Conservation (phyloP, 2,888 invertebrate genomes). For the Tenthredo scrophulariae region DNA sequence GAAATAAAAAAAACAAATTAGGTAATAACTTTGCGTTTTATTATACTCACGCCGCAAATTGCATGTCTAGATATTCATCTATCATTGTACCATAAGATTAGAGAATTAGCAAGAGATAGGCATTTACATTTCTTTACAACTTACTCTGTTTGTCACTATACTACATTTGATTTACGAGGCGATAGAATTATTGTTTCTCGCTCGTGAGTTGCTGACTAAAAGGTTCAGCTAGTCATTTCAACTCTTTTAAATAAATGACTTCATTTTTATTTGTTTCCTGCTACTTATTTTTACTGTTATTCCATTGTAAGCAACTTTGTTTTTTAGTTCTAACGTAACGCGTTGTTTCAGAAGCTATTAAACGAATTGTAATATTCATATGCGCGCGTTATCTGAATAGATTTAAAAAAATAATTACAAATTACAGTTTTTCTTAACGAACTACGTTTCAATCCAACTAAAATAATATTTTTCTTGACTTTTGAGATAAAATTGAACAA, state of each 20-base stretch:
- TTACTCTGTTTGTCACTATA: conserved; percentile 37
- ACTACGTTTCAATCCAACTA: background rate
- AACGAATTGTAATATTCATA: background rate
- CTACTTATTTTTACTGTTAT: background rate
- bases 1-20: background rate
- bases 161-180: conserved; percentile 41
- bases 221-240: background rate
- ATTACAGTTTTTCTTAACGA: too few species aligned
- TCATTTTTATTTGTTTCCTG: conserved; percentile 21
- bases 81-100: conserved; percentile 1
- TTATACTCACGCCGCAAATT: conserved; percentile 27
- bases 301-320: background rate
- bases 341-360: background rate
- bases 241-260: conserved; percentile 9
- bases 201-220: background rate
- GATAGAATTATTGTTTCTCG: conserved; percentile 43
- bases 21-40: background rate
- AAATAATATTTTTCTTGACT: background rate
- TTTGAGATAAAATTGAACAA: background rate
- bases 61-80: conserved; percentile 39
- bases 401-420: background rate
- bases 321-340: background rate
- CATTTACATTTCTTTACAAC: conserved; percentile 42
- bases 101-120: conserved; percentile 30
- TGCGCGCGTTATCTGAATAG: background rate